Base-by-base conservation (phyloP, 2,797 vertebrate species). In the Lithobates pipiens region DNA sequence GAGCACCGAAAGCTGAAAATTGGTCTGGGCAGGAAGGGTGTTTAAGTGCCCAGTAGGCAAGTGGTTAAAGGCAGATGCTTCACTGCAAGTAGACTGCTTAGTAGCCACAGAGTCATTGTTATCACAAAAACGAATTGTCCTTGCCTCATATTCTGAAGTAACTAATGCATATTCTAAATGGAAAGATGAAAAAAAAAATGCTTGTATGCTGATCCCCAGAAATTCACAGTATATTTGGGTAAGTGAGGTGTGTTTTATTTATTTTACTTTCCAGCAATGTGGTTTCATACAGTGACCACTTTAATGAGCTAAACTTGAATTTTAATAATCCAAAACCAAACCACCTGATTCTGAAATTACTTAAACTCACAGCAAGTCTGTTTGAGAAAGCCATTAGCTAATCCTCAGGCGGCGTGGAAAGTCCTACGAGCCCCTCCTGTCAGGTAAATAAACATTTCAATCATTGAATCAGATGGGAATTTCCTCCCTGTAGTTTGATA, bases 391-490 rank as follows among this genome's bases (percentile, higher is more conserved):
- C 54, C 73, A 54, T 54, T 29, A 76, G 44, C 21, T 65, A 65
- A 25, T 23, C 61, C 61, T 23, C 2, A 25, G 25, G 13, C 73
- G 9, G 25, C 16, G 3, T 76, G 74, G 50, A 76, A 76, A 76
- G 32, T 76, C 3, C 32, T 21, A 50, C 9, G 15, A 10, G n/a
- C 73, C 44, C 44, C 73, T 75, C 46, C 42, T 15, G 25, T 16
- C n/a, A 75, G 73, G 42, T 75, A 75, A 75, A 13, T 27, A 77
- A 57, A 23, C 75, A 77, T 63, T 77, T 13, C n/a, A 77, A 21
- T 36, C 75, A 77, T 77, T 61, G 32, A 32, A 63, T 61, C 32
- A 77, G 75, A 75, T 11, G 54, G 75, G 75, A 63, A 63, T 77
- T 77, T 57, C 54, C 34, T 61, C 32, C 11, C 10, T 63, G 29